A percentile compares a stretch with the other conserved stretches of the same genome.
These are phyloP conservation scores for Pempheris klunzingeri DNA, from an alignment of 2,797 vertebrate genomes.

Conservation along the genomic window DNA sequence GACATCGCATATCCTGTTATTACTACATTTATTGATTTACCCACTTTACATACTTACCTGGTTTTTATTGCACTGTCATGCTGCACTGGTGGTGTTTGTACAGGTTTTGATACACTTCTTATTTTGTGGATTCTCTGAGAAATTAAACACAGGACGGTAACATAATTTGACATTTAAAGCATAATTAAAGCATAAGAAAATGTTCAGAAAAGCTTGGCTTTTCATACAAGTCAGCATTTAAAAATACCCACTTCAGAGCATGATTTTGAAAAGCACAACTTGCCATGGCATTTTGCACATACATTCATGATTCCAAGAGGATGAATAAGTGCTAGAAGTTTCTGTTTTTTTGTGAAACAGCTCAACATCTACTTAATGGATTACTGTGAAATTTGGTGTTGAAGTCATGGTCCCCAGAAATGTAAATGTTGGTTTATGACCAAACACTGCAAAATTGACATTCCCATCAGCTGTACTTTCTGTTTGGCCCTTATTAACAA, in stretches of 20 bases:
- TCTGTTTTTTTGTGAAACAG: no score
- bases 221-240: neutral
- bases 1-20: neutral
- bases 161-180: no score
- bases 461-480: neutral
- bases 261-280: neutral
- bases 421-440: neutral
- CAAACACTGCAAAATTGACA: neutral
- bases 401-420: no score
- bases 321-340: no score
- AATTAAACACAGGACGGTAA: no score
- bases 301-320: neutral
- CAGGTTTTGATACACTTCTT: neutral
- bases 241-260: neutral
- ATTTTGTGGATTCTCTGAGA: neutral
- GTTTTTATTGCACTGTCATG: neutral
- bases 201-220: neutral
- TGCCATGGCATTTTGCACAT: neutral
- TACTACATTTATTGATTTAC: conserved; percentile 19
- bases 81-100: conserved; percentile 22
- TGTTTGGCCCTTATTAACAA: neutral
- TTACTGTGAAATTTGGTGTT: no score
- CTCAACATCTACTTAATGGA: no score
- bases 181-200: neutral
- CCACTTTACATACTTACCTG: conserved; percentile 1